These are phyloP conservation scores for Lobophora halterata DNA, from an alignment of 2,888 invertebrate species.

Conservation along the genomic window DNA sequence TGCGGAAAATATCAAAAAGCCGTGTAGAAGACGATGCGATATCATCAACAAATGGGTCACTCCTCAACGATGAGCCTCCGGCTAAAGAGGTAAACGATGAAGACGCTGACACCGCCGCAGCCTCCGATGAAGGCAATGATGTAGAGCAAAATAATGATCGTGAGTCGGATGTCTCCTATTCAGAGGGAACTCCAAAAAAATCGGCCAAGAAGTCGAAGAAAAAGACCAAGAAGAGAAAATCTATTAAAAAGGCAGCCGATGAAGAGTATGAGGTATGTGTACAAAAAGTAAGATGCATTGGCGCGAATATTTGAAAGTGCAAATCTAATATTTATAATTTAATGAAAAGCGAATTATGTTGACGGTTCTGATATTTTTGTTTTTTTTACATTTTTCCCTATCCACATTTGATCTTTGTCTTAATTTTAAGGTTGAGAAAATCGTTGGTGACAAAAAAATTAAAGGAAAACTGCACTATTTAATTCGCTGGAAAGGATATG, in stretches of 20 bases:
- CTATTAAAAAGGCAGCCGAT: slow-evolving; percentile 50
- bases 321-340: neutral
- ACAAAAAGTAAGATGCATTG: neutral
- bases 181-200: slow-evolving; percentile 38
- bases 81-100: slow-evolving; percentile 35
- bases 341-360: too few species aligned
- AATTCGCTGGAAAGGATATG: slow-evolving; percentile 90
- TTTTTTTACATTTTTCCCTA: slow-evolving; percentile 4
- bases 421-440: slow-evolving; percentile 83
- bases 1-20: slow-evolving; percentile 72
- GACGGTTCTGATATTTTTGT: too few species aligned
- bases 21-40: slow-evolving; percentile 69
- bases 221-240: slow-evolving; percentile 58
- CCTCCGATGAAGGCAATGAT: slow-evolving; percentile 36
- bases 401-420: slow-evolving; percentile 2
- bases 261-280: slow-evolving; percentile 78
- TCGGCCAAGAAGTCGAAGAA: slow-evolving; percentile 36
- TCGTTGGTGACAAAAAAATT: slow-evolving; percentile 85
- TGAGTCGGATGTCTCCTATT: slow-evolving; percentile 37
- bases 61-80: slow-evolving; percentile 43
- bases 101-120: slow-evolving; percentile 27
- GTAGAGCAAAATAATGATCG: slow-evolving; percentile 38
- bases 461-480: slow-evolving; percentile 85
- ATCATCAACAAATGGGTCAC: slow-evolving; percentile 71
- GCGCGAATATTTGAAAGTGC: slow-evolving; percentile 14